These are phyloP conservation scores for Gnathonemus echidnorhynchus DNA, from an alignment of 2,113 vertebrate genomes.

Conservation along the genomic window DNA sequence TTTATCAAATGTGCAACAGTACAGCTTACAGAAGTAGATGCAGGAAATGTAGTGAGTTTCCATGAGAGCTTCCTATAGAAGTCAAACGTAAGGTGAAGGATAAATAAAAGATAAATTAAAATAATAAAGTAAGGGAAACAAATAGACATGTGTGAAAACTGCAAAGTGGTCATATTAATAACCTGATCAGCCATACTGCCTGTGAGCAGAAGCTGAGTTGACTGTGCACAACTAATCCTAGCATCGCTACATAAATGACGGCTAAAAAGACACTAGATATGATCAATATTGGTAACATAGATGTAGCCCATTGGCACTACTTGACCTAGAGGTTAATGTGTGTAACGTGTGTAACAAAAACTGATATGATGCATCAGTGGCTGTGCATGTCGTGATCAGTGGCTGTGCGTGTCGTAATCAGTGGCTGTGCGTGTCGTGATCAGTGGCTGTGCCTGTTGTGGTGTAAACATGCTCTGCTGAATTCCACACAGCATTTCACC, in stretches of 20 bases:
- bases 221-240: background rate
- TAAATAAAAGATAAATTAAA: background rate
- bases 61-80: background rate
- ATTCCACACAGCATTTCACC: background rate
- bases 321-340: background rate
- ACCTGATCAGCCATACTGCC: background rate
- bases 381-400: too few relatives aligned
- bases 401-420: too few relatives aligned
- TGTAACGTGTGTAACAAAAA: background rate
- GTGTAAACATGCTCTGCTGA: background rate
- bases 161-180: background rate
- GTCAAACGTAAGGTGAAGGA: background rate
- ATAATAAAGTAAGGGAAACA: background rate
- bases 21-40: background rate
- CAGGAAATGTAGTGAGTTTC: background rate
- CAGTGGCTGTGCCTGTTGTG: background rate
- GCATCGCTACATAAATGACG: background rate
- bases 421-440: background rate
- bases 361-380: background rate
- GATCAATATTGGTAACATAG: background rate
- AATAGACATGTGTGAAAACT: background rate
- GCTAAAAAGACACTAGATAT: background rate
- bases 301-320: background rate
- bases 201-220: background rate
- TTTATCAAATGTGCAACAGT: background rate